Evolutionary conservation across 1,140 invertebrate species (phyloP).

Genomic region (Bombus polaris): DNA sequence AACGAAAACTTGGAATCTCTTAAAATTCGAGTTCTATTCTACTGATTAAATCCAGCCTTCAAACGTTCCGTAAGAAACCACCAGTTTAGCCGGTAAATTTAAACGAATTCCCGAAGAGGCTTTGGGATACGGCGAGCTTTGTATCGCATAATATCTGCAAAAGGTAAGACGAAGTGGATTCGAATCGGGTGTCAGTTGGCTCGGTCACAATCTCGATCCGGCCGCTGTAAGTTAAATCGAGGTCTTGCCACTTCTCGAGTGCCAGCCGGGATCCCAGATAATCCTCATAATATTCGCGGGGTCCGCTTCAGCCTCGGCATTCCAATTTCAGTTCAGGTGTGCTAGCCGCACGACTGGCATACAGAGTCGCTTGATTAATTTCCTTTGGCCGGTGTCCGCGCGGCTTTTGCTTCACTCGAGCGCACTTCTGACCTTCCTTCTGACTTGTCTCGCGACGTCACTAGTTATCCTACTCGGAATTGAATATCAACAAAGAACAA

Average conservation of each 20-base stretch:
- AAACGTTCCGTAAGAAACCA: not conserved
- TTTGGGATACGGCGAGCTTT: no score
- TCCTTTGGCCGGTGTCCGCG: slow-evolving; percentile 58
- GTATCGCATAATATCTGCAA: not conserved
- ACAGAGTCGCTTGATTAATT: slow-evolving; percentile 72
- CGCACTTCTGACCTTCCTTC: slow-evolving; percentile 58
- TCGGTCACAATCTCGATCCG: slow-evolving; percentile 29
- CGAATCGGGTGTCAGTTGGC: not conserved
- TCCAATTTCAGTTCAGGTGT: slow-evolving; percentile 68
- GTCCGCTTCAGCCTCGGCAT: slow-evolving; percentile 48
- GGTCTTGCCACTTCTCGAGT: slow-evolving; percentile 57
- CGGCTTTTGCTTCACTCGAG: slow-evolving; percentile 46
- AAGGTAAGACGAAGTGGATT: not conserved
- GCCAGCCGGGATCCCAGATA: slow-evolving; percentile 21
- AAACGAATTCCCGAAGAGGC: not conserved
- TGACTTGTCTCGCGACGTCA: slow-evolving; percentile 19
- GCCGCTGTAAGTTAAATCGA: slow-evolving; percentile 14
- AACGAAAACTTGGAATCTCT: no score
- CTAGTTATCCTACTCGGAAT: not conserved
- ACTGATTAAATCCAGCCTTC: not conserved
- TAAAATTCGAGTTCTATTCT: not conserved
- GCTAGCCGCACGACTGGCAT: slow-evolving; percentile 37
- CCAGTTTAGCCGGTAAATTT: no score
- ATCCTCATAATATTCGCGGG: slow-evolving; percentile 63
- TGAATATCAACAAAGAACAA: slow-evolving; percentile 10